phyloP scores from a whole-genome alignment of 1,140 invertebrate species.

The Elymnias hypermnestra region DNA sequence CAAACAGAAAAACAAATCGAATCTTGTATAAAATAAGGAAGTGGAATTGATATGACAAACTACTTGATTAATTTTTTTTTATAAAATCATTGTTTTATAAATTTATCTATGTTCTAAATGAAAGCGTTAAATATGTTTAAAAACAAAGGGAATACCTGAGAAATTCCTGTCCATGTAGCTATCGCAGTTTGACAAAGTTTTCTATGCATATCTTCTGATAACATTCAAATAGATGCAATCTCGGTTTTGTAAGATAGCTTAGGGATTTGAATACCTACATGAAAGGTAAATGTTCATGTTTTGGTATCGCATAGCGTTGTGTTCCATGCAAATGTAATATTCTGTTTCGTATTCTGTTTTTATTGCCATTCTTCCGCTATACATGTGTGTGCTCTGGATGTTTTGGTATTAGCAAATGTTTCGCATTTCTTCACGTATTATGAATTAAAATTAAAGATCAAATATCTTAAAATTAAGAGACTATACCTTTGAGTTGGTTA shows the following conservation, averaged over 20 bases:
- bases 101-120: too few species aligned
- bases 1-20: too few species aligned
- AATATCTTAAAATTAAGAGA: too few species aligned
- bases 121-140: too few species aligned
- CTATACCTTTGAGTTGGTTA: too few species aligned
- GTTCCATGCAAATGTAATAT: conserved; percentile 31
- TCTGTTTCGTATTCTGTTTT: conserved; percentile 17
- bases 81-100: too few species aligned
- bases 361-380: conserved; percentile 21
- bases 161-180: too few species aligned
- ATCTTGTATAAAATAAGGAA: too few species aligned
- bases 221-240: conserved; percentile 9
- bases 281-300: conserved; percentile 22
- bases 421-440: not conserved
- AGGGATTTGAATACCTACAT: conserved; percentile 9
- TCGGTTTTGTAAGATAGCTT: conserved; percentile 10
- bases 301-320: conserved; percentile 8
- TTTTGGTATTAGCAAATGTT: not conserved
- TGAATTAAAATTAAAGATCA: too few species aligned
- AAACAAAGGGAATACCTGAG: too few species aligned
- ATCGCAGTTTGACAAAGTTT: conserved; percentile 2
- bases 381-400: not conserved
- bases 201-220: conserved; percentile 6
- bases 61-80: too few species aligned
- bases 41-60: too few species aligned